Evolutionary conservation across 2,113 vertebrate species (phyloP), one percentile per base, ranked within the genome.

Genomic region (Plestiodon gilberti): DNA sequence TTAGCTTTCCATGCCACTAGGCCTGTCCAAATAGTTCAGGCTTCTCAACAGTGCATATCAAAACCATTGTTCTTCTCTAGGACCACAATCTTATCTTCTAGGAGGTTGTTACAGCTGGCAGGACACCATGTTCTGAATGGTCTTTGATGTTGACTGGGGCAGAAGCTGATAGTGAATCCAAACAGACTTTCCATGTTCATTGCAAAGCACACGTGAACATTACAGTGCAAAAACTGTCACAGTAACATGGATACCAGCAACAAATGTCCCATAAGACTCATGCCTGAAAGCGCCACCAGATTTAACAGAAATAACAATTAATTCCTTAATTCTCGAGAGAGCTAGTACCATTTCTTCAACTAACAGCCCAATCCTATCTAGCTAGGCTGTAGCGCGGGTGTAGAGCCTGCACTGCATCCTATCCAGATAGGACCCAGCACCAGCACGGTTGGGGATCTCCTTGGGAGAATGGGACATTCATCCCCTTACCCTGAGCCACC

Each of bases 41-140:
- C 75, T 81, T 62, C 87, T 81, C 94, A 93, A 43, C 22, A 93
- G 70, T 40, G 91, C 35, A 89, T 85, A 22, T 87, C 79, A 93
- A 86, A 91, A 78, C 64, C 61, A 28, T 87, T 67, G 62, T 9
- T 94, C 74, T 28, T 62, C 81, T 79, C 79, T 86, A 62, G 23
- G 86, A 94, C 88, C 85, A 91, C 89, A 94, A 77, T 87, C 57
- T 92, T 82, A 75, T 75, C 28, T 0, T 38, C 64, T 48, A 4
- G n/a, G 55, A 74, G 84, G 22, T 0, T 75, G 81, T 64, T 70
- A 84, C 75, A 88, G 43, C 7, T 89, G 80, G 33, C 64, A 0
- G 7, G 80, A 83, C 69, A 82, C 65, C 80, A 89, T 57, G 89
- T 86, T 10, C 0, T 90, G 28, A 75, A 87, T 11, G 25, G 3